Conservation (phyloP, 1,140 invertebrate genomes). For the Idris sp. region DNA sequence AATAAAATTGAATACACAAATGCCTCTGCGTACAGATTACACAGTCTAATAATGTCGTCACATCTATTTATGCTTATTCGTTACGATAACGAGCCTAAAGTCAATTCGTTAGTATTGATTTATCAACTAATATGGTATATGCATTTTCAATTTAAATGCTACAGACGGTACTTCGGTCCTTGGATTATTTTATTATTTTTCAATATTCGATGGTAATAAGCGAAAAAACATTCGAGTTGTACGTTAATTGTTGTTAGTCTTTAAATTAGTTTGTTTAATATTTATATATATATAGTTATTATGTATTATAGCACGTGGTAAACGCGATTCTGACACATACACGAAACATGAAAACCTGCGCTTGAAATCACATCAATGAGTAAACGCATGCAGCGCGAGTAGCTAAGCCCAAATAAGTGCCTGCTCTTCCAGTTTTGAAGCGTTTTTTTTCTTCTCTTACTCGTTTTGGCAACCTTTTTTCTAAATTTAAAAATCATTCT, state of each 20-base stretch:
- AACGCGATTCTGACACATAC: conserved; percentile 75
- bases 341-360: conserved; percentile 76
- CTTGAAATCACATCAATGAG: conserved; percentile 76
- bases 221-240: conserved; percentile 69
- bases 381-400: conserved; percentile 64
- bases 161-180: conserved; percentile 60
- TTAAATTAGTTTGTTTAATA: conserved; percentile 66
- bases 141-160: conserved; percentile 58
- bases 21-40: conserved; percentile 9
- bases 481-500: conserved; percentile 10
- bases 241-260: conserved; percentile 67
- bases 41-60: conserved; percentile 45
- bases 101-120: conserved; percentile 66
- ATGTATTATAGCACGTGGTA: conserved; percentile 69
- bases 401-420: conserved; percentile 49
- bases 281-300: conserved; percentile 61
- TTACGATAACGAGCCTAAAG: conserved; percentile 60
- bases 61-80: conserved; percentile 52
- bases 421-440: conserved; percentile 45
- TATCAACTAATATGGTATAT: conserved; percentile 63
- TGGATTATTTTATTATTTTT: conserved; percentile 60
- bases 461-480: conserved; percentile 17
- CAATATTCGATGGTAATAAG: conserved; percentile 67
- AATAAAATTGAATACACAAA: conserved; percentile 47
- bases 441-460: conserved; percentile 9